These are phyloP conservation scores for Urocitellus parryii DNA, from an alignment of 2,113 vertebrate genomes.

Conservation along the genomic window DNA sequence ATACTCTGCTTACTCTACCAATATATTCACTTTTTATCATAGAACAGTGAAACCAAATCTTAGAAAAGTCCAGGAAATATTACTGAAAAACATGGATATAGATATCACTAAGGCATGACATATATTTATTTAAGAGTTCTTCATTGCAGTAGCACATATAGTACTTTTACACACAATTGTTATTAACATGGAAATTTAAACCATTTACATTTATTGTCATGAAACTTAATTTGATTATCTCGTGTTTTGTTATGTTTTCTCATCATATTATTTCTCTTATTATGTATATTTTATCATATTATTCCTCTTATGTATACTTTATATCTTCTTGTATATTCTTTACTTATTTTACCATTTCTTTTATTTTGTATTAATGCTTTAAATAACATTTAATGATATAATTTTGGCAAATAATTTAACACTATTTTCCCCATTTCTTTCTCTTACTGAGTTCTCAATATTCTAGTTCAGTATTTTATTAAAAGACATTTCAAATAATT, in stretches of 20 bases:
- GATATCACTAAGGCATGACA: not conserved
- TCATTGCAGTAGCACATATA: not conserved
- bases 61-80: not conserved
- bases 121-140: not conserved
- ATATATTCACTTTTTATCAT: not conserved
- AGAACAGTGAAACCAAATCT: not conserved
- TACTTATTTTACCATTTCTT: not conserved
- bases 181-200: not conserved
- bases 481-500: not conserved
- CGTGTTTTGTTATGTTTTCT: not conserved
- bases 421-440: not conserved
- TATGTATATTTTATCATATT: not conserved
- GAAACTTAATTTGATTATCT: not conserved
- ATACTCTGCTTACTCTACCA: not conserved
- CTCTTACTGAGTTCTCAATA: not conserved
- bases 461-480: not conserved
- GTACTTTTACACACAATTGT: not conserved
- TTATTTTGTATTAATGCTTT: not conserved
- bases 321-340: not conserved
- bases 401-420: not conserved
- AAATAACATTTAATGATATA: not conserved
- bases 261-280: not conserved
- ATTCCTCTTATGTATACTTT: not conserved
- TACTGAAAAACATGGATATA: not conserved
- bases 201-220: constrained; percentile 17